Percentiles rank a stretch among this genome's conserved stretches.
Evolutionary conservation across 2,797 vertebrate species (phyloP).

Genomic region (Anguilla obscura): DNA sequence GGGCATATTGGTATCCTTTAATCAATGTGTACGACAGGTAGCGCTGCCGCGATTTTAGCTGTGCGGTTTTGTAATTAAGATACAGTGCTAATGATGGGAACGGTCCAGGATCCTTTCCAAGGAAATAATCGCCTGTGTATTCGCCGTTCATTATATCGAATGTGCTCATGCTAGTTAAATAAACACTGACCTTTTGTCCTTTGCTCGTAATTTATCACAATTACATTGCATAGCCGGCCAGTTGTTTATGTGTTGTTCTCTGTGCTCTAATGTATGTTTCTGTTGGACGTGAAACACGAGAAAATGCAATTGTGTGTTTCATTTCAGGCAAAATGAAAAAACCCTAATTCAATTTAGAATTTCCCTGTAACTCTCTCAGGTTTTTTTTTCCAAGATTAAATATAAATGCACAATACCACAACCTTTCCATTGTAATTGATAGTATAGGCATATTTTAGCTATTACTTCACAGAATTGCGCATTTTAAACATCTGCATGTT

Average conservation of each 20-base stretch:
- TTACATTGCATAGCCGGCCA: conserved; percentile 20
- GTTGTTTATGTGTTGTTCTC: not conserved
- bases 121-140: conserved; percentile 16
- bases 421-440: not conserved
- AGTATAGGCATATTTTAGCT: not conserved
- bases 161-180: conserved; percentile 33
- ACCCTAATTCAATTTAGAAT: not conserved
- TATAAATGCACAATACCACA: not conserved
- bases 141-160: conserved; percentile 29
- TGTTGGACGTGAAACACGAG: not conserved
- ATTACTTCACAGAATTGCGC: not conserved
- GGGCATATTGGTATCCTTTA: not conserved
- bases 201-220: conserved; percentile 34
- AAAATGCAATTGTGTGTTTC: not conserved
- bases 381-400: not conserved
- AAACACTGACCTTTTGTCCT: conserved; percentile 38
- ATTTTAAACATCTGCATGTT: conserved; percentile 22
- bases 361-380: not conserved
- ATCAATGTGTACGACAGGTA: conserved; percentile 2
- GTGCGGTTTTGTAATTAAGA: conserved; percentile 27
- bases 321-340: not conserved
- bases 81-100: conserved; percentile 24
- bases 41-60: too few relatives aligned
- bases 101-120: conserved; percentile 17
- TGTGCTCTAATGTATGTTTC: not conserved